Conservation (phyloP, 2,113 vertebrate species). For the Climacteris rufus region DNA sequence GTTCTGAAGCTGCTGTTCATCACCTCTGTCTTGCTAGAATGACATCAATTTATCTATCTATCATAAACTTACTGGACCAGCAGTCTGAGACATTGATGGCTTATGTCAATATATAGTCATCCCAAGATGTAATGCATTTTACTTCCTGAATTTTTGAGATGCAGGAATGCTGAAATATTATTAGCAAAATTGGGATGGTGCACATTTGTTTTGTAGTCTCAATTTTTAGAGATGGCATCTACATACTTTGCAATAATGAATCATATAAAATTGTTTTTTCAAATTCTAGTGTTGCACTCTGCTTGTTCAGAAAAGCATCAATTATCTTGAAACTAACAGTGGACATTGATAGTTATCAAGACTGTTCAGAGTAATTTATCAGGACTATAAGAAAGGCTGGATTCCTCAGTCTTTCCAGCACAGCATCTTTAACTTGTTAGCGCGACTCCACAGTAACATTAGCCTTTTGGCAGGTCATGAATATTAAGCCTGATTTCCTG, state of each 20-base stretch:
- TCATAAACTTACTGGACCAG: neutral
- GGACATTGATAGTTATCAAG: neutral
- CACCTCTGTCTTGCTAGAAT: neutral
- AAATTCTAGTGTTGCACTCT: neutral
- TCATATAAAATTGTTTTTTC: neutral
- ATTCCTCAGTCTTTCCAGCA: neutral
- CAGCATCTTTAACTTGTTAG: neutral
- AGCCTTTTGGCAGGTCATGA: neutral
- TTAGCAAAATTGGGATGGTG: neutral
- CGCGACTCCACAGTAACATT: neutral
- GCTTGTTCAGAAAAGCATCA: neutral
- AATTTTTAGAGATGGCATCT: neutral
- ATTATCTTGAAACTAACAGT: neutral
- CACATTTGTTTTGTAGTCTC: neutral
- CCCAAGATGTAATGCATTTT: neutral
- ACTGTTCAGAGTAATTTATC: neutral
- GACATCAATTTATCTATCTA: neutral
- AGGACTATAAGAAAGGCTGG: neutral
- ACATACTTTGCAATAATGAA: neutral
- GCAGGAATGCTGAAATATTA: neutral
- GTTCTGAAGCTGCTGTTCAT: neutral
- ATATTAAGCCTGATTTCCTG: neutral
- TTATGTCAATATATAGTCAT: neutral
- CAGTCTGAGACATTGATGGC: neutral
- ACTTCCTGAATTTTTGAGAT: neutral